Conservation (phyloP, 2,797 vertebrate species). For the Margarornis squamiger region DNA sequence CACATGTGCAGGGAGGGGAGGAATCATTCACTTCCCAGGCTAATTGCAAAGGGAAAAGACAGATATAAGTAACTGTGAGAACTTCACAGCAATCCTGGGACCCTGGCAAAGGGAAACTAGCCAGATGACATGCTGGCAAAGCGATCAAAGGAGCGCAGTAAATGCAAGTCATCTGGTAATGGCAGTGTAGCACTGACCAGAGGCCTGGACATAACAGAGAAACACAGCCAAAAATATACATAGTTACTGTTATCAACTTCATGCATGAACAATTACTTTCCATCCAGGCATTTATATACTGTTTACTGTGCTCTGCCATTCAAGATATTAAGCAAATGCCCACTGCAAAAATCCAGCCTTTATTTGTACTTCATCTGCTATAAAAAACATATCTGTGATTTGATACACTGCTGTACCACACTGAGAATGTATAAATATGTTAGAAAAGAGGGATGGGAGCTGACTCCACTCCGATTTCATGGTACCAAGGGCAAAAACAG, state of each 20-base stretch:
- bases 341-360: neutral
- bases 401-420: neutral
- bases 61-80: slow-evolving; percentile 22
- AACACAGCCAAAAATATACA: neutral
- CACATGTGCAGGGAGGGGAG: neutral
- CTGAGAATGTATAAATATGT: neutral
- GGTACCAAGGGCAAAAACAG: neutral
- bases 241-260: neutral
- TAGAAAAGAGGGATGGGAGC: neutral
- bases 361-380: neutral
- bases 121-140: slow-evolving; percentile 22
- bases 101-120: neutral
- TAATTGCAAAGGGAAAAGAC: neutral
- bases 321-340: neutral
- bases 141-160: neutral
- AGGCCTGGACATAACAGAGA: neutral
- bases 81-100: neutral
- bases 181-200: slow-evolving; percentile 10
- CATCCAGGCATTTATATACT: neutral
- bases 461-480: neutral
- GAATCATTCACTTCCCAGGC: neutral
- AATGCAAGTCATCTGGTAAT: neutral
- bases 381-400: neutral
- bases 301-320: neutral
- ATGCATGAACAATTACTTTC: neutral